These are phyloP conservation scores for Darevskia mixta DNA, from an alignment of 2,797 vertebrate species.

Conservation along the genomic window DNA sequence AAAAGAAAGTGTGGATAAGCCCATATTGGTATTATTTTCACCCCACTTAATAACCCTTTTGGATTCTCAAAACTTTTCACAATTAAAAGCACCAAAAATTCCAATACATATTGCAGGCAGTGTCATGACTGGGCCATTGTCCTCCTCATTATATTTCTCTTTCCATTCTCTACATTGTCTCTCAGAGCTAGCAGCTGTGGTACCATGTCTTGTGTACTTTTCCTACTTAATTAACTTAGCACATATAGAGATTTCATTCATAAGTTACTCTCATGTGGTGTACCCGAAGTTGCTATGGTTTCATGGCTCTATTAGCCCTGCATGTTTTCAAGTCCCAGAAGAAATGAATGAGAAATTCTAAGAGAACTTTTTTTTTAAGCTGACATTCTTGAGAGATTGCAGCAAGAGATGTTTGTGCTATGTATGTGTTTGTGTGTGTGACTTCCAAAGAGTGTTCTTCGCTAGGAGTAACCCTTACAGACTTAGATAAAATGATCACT, in stretches of 20 bases:
- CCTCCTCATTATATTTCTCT: not conserved
- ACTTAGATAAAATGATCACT: not conserved
- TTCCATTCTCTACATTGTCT: not conserved
- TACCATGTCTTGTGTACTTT: not conserved
- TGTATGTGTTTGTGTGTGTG: not conserved
- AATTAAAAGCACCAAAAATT: no score
- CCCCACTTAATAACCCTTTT: no score
- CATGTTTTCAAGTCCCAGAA: conserved; percentile 18
- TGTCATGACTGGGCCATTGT: no score
- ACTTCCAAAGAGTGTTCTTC: not conserved
- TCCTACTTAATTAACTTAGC: conserved; percentile 17
- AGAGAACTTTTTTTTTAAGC: not conserved
- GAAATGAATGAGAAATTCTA: not conserved
- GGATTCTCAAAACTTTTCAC: no score
- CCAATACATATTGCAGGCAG: not conserved
- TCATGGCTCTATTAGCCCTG: conserved; percentile 34
- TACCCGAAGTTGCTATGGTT: conserved; percentile 38
- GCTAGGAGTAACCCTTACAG: not conserved
- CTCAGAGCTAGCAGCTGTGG: not conserved
- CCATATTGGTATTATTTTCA: no score
- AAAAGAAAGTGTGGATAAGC: no score
- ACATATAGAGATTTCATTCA: conserved; percentile 18
- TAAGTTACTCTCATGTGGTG: conserved; percentile 31
- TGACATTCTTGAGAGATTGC: not conserved
- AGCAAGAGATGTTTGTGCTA: not conserved